Percentiles rank a stretch among this genome's conserved stretches.
phyloP scores from a whole-genome alignment of 2,113 vertebrate species.

The Psittacula cyanocephala region DNA sequence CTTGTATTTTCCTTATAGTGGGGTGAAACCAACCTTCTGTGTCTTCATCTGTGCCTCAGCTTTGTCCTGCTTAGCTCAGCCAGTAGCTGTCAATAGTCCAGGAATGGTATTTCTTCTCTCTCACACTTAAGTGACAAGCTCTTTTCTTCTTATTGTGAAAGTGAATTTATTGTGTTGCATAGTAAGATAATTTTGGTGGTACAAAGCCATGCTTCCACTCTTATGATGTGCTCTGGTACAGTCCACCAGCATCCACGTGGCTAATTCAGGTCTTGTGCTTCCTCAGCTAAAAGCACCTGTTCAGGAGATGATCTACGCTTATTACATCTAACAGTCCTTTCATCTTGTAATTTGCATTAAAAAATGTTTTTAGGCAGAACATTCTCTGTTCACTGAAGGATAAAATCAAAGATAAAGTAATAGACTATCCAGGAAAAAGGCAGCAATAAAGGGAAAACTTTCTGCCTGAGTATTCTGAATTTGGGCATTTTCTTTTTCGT shows the following conservation, averaged over 20 bases:
- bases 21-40: background rate
- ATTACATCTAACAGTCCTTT: constrained; percentile 75
- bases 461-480: constrained; percentile 62
- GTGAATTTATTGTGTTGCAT: background rate
- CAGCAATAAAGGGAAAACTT: constrained; percentile 28
- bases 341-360: constrained; percentile 81
- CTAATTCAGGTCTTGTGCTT: constrained; percentile 54
- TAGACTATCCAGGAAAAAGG: constrained; percentile 36
- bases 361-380: constrained; percentile 79
- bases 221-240: constrained; percentile 9
- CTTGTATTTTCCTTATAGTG: background rate
- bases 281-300: constrained; percentile 72
- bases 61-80: background rate
- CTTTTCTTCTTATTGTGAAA: background rate
- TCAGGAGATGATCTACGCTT: constrained; percentile 81
- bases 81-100: background rate
- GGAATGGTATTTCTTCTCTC: background rate
- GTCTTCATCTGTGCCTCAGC: background rate
- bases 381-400: constrained; percentile 68
- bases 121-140: background rate
- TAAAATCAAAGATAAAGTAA: constrained; percentile 78
- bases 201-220: constrained; percentile 17
- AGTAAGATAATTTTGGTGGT: background rate
- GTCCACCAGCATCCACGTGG: constrained; percentile 8
- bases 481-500: constrained; percentile 55